phyloP scores from a whole-genome alignment of 1,140 invertebrate genomes.

The Ostrea denselamellosa region DNA sequence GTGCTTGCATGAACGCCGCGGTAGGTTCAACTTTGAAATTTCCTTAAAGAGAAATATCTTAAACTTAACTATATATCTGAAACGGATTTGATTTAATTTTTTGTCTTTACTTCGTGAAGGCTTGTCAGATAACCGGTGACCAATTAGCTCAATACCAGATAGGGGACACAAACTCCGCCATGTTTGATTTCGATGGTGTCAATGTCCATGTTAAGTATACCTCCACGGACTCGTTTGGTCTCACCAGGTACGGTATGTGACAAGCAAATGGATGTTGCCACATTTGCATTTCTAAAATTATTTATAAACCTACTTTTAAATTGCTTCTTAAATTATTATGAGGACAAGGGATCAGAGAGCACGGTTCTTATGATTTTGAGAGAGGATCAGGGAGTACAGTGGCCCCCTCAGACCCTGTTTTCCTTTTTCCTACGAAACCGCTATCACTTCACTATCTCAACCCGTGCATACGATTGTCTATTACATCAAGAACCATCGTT shows the following conservation, averaged over 20 bases:
- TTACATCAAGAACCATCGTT: no score
- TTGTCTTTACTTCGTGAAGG: background rate
- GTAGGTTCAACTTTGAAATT: background rate
- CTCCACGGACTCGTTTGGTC: background rate
- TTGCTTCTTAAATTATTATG: no score
- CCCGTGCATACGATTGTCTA: no score
- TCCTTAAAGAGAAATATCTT: background rate
- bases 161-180: background rate
- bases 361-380: no score
- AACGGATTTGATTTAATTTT: background rate
- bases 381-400: no score
- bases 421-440: no score
- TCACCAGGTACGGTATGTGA: background rate
- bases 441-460: no score
- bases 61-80: background rate
- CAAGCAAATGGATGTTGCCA: no score
- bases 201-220: conserved; percentile 2
- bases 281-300: no score
- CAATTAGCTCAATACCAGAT: background rate
- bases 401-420: no score
- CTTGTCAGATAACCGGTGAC: conserved; percentile 20
- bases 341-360: no score
- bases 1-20: conserved; percentile 6
- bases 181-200: background rate
- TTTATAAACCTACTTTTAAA: no score